Evolutionary conservation across 2,888 invertebrate species (phyloP), one percentile per base, ranked within the genome.

Genomic region (Trachelus troglodyta): DNA sequence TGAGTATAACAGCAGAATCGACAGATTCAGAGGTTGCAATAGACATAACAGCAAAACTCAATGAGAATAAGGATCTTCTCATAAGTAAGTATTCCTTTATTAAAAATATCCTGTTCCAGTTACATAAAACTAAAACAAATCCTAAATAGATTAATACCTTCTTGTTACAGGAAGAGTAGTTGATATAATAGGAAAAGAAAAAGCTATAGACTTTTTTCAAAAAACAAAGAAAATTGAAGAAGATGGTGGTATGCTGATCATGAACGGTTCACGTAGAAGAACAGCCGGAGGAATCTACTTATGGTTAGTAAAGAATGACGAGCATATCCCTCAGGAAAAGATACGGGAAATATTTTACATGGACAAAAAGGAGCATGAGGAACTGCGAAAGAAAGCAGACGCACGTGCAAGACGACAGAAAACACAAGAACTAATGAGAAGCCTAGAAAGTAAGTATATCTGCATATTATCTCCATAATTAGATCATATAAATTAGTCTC

Each of bases 221-320:
- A 95, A 96, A 92, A 97, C 97, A n/a, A 95, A 96, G 89, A 94
- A 94, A 85, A 94, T 97, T 77, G 97, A 98, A 92, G 94, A 94
- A 81, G 94, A 95, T 84, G 97, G 97, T 34, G 98, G 98, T n/a
- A 95, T 97, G 95, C 92, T 96, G 90, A 95, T 96, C 75, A 94
- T 96, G 94, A 96, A 97, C 92, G 95, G 96, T 74, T 94, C 94
- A 11, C 94, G 98, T 77, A 94, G 97, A 76, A 94, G 98, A 82
- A 98, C 97, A 9, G 95, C 97, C 0, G 98, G 98, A 15, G 98
- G 98, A 34, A 95, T 98, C 73, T 98, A 95, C 91, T 93, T 98
- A 73, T 96, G 95, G 90, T 92, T 97, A n/a, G 92, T 97, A 34
- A 96, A 96, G 90, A 94, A 95, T 81, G 94, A 96, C 83, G 93